A percentile compares a stretch with the other conserved stretches of the same genome.
phyloP scores from a whole-genome alignment of 2,797 vertebrate genomes.

The Dendrocincla tyrannina region DNA sequence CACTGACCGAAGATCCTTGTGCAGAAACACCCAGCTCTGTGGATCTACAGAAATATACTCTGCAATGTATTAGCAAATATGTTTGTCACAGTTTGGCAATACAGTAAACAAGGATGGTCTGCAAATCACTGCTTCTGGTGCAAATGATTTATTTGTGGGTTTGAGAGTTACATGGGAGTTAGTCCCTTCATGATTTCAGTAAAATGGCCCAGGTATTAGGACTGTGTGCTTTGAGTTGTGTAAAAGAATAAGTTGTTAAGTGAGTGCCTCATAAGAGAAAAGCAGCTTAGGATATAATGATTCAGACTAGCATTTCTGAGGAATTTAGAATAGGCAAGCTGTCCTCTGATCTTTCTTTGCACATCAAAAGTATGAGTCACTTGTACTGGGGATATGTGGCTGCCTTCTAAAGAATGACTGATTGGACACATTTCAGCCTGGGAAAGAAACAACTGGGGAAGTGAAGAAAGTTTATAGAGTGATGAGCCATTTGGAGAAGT shows the following conservation, averaged over 20 bases:
- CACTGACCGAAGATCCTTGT: neutral
- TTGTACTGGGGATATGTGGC: neutral
- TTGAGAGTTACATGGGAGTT: neutral
- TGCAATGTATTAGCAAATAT: neutral
- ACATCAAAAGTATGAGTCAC: neutral
- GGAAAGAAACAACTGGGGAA: neutral
- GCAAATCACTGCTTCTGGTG: neutral
- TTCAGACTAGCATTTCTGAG: neutral
- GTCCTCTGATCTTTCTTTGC: neutral
- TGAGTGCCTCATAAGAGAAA: neutral
- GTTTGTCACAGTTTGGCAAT: neutral
- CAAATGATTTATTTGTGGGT: neutral
- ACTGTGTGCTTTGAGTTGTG: neutral
- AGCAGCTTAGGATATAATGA: neutral
- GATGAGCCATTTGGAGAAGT: neutral
- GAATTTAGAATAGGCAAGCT: neutral
- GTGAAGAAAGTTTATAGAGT: accelerated
- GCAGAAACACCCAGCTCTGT: neutral
- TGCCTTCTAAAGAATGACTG: neutral
- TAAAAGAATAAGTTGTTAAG: neutral
- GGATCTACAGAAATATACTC: neutral
- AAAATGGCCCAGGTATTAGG: neutral
- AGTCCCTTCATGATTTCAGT: neutral
- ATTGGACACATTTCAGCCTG: neutral
- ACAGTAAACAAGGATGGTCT: neutral